Evolutionary conservation across 2,113 vertebrate species (phyloP).

Genomic region (Bubo scandiacus): DNA sequence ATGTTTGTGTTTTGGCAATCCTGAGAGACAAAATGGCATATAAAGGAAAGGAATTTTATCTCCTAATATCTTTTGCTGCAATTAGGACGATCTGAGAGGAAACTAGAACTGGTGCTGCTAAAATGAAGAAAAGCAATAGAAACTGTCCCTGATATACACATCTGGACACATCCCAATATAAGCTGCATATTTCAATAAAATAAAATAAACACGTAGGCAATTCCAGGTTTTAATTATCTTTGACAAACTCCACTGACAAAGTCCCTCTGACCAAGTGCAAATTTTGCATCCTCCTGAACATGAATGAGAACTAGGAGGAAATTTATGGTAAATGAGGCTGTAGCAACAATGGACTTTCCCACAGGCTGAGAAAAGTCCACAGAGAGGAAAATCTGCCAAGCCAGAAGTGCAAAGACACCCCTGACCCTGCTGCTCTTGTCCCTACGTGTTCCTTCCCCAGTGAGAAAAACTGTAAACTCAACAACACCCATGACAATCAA

Average conservation of each 20-base stretch:
- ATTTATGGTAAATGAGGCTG: slow-evolving; percentile 2
- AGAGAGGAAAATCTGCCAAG: slow-evolving; percentile 1
- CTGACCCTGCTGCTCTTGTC: neutral
- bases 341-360: slow-evolving; percentile 33
- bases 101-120: neutral
- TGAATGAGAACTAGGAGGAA: slow-evolving; percentile 4
- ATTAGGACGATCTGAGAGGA: neutral
- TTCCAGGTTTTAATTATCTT: neutral
- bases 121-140: neutral
- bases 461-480: slow-evolving; percentile 38
- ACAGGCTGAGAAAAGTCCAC: slow-evolving; percentile 9
- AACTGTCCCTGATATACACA: neutral
- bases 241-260: neutral
- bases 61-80: neutral
- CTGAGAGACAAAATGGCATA: neutral
- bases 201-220: neutral
- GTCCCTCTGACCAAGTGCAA: neutral
- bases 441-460: neutral
- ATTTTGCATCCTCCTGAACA: neutral
- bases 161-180: neutral
- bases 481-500: slow-evolving; percentile 26
- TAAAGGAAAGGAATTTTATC: neutral
- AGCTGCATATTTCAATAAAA: neutral
- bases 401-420: neutral
- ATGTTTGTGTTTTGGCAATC: neutral